A percentile compares a stretch with the other conserved stretches of the same genome.
Conservation (phyloP, 2,797 vertebrate genomes). For the Lagorchestes hirsutus region DNA sequence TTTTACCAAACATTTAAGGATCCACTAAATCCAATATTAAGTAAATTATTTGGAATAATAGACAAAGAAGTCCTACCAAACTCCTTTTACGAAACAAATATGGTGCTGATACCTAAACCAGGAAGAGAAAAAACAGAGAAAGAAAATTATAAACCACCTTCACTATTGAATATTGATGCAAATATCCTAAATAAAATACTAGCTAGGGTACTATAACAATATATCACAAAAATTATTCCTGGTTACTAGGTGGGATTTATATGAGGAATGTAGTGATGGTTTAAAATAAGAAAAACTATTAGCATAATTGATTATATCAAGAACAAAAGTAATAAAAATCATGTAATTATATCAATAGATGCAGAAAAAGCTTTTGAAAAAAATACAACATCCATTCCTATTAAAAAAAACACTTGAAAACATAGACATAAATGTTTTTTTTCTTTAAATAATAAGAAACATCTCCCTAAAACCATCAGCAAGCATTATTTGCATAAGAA, state of each 20-base stretch:
- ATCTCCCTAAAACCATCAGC: not conserved
- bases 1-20: not conserved
- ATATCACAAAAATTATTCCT: not conserved
- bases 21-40: not conserved
- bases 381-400: not conserved
- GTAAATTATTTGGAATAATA: not conserved
- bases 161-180: not conserved
- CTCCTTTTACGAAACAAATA: not conserved
- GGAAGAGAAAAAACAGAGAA: not conserved
- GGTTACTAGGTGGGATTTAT: not conserved
- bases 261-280: not conserved
- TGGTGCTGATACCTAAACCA: not conserved
- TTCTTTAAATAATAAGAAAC: not conserved
- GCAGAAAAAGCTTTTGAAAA: not conserved
- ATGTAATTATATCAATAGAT: not conserved
- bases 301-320: no score
- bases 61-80: not conserved
- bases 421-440: not conserved
- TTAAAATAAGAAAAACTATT: not conserved
- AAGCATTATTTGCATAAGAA: not conserved
- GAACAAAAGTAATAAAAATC: not conserved
- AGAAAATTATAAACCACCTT: not conserved
- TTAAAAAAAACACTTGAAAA: not conserved
- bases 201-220: not conserved
- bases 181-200: not conserved